phyloP scores from a whole-genome alignment of 1,140 invertebrate genomes.

The Pteromalus puparum region DNA sequence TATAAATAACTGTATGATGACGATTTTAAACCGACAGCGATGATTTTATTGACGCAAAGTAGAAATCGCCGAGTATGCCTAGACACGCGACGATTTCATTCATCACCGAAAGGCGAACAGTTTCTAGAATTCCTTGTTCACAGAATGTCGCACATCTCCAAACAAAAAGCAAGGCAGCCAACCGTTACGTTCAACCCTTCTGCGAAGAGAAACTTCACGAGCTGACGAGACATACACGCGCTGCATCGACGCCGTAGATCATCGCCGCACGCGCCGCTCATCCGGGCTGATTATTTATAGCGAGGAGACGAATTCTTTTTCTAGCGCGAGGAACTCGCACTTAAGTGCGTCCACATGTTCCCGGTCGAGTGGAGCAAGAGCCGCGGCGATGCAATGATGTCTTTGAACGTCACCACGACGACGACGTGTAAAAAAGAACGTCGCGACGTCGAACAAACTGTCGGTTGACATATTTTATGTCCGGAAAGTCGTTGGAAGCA shows the following conservation, averaged over 20 bases:
- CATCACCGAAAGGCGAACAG: too few relatives aligned
- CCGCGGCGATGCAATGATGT: neutral
- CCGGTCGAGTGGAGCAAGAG: neutral
- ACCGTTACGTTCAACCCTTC: neutral
- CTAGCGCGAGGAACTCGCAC: constrained; percentile 9
- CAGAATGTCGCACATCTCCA: neutral
- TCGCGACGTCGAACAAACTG: neutral
- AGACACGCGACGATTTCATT: too few relatives aligned
- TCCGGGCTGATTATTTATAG: constrained; percentile 63
- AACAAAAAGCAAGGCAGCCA: neutral
- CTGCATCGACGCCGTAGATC: neutral
- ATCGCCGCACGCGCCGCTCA: constrained; percentile 51
- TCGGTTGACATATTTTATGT: constrained; percentile 20
- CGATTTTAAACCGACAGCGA: too few relatives aligned
- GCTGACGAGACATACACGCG: neutral
- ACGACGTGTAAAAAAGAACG: neutral
- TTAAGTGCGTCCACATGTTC: constrained; percentile 59
- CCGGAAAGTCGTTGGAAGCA: neutral
- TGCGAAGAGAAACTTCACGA: constrained; percentile 30
- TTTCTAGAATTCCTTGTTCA: neutral
- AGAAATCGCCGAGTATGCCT: too few relatives aligned
- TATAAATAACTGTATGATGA: too few relatives aligned
- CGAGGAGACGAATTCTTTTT: constrained; percentile 60
- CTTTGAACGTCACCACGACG: neutral
- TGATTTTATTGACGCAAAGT: too few relatives aligned